A percentile compares a stretch with the other conserved stretches of the same genome.
Conservation (phyloP, 2,888 invertebrate species). For the Acleris sparsana region DNA sequence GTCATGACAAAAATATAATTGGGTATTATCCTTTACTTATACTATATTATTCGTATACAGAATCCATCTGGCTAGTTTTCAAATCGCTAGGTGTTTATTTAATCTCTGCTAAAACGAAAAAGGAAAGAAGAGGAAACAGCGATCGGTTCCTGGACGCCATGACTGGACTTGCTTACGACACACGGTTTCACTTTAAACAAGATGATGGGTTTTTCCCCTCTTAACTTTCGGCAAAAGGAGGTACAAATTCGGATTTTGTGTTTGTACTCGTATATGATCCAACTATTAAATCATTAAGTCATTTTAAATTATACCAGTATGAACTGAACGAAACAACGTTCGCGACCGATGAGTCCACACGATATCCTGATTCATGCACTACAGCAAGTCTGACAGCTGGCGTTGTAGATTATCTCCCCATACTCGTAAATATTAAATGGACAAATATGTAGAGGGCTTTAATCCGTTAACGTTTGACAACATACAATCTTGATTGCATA, state of each 20-base stretch:
- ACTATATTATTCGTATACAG: too few relatives aligned
- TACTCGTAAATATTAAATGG: constrained; percentile 6
- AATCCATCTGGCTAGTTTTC: too few relatives aligned
- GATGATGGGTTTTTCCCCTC: not conserved
- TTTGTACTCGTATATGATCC: too few relatives aligned
- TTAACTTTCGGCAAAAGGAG: not conserved
- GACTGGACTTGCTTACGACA: too few relatives aligned
- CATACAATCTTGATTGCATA: not conserved
- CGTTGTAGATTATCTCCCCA: constrained; percentile 7
- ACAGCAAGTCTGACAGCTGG: constrained; percentile 7
- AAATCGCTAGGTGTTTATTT: too few relatives aligned
- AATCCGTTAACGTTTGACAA: not conserved
- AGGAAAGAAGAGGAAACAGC: too few relatives aligned
- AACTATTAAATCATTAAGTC: not conserved
- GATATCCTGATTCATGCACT: constrained; percentile 14
- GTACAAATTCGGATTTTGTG: too few relatives aligned
- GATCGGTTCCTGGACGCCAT: too few relatives aligned
- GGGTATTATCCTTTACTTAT: too few relatives aligned
- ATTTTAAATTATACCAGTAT: constrained; percentile 3
- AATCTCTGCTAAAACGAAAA: too few relatives aligned
- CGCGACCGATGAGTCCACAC: not conserved
- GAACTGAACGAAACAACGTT: not conserved
- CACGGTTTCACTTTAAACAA: too few relatives aligned
- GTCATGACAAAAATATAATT: too few relatives aligned
- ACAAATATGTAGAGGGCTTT: not conserved